These are phyloP conservation scores for Eurypyga helias DNA, from an alignment of 2,113 vertebrate species.

Conservation along the genomic window DNA sequence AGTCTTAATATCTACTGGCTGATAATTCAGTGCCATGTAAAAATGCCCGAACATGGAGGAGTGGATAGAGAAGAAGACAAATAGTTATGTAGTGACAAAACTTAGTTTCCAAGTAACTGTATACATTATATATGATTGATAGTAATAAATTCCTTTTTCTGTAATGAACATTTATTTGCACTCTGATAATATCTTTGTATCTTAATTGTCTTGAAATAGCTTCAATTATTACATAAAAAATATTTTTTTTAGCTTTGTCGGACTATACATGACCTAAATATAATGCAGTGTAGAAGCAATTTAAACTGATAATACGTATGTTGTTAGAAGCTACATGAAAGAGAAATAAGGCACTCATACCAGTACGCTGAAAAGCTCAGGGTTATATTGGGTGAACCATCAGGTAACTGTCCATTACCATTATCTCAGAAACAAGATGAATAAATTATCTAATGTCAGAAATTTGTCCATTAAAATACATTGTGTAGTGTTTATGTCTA, in stretches of 20 bases:
- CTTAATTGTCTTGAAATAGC: neutral
- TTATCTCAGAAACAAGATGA: neutral
- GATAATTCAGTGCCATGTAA: neutral
- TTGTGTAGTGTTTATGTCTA: neutral
- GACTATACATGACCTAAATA: neutral
- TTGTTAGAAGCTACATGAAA: neutral
- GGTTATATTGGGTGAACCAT: neutral
- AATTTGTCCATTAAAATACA: neutral
- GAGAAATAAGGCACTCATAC: neutral
- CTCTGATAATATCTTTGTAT: neutral
- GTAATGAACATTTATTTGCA: neutral
- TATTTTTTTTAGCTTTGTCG: neutral
- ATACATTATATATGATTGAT: neutral
- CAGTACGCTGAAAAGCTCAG: neutral
- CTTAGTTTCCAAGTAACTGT: neutral
- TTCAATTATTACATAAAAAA: neutral
- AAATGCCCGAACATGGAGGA: neutral
- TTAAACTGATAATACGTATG: neutral
- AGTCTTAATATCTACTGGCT: conserved; percentile 32
- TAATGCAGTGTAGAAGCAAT: neutral
- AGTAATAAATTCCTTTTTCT: neutral
- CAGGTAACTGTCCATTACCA: neutral
- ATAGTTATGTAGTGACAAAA: neutral
- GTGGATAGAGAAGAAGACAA: neutral
- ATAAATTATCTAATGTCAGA: neutral